Conservation (phyloP, 2,797 vertebrate genomes). For the Paramormyrops hopkinsi region DNA sequence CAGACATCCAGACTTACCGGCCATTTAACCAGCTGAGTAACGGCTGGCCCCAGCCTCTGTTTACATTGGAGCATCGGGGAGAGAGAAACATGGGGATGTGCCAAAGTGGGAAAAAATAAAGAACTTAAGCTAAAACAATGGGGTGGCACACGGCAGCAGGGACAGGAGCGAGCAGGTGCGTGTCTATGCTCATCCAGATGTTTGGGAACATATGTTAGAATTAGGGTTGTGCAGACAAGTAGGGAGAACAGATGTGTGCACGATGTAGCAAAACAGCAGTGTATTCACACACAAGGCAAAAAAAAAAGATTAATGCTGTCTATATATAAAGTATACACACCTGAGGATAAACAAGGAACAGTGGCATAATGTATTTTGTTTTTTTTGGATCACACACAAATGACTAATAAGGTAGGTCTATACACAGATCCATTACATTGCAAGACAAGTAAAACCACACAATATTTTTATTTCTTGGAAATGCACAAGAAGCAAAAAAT, state of each 20-base stretch:
- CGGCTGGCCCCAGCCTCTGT: constrained; percentile 45
- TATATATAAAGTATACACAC: neutral
- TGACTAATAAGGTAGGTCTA: neutral
- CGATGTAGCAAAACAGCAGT: neutral
- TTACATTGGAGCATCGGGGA: constrained; percentile 40
- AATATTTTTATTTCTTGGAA: neutral
- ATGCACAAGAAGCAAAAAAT: neutral
- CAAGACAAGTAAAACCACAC: neutral
- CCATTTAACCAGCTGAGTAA: constrained; percentile 33
- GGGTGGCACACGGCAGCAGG: neutral
- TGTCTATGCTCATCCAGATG: neutral
- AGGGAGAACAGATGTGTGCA: neutral
- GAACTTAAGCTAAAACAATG: neutral
- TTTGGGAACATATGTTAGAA: neutral
- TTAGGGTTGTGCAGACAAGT: neutral
- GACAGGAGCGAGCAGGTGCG: neutral
- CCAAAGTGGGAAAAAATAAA: neutral
- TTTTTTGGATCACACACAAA: neutral
- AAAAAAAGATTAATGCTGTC: neutral
- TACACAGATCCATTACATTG: neutral
- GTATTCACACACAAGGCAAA: neutral
- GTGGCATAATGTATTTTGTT: neutral
- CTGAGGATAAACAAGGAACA: neutral
- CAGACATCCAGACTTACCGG: constrained; percentile 49
- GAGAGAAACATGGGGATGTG: neutral